Base-by-base conservation (phyloP, 2,888 invertebrate genomes). In the Apamea anceps region DNA sequence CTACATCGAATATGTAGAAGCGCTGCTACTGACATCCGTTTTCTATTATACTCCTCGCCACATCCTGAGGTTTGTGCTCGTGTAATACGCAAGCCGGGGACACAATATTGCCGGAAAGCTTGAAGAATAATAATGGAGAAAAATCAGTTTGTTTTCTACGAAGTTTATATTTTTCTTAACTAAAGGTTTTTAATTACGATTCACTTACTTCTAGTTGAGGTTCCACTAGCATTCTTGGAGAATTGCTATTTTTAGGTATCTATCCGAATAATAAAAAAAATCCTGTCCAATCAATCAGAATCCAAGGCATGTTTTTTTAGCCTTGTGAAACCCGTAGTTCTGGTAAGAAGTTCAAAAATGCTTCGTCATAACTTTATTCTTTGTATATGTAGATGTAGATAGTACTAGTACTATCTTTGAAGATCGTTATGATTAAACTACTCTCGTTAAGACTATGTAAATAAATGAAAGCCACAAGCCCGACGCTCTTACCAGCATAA, bases 1-100 rank as follows among this genome's bases (percentile, higher is more conserved):
- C 92, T 88, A 51, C 88, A 79, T 93, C 79, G 80, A 92, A 92
- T 18, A 92, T 71, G 78, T 91, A 91, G 78, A 93, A 93, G 6
- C 93, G 88, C 77, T 93, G 91, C 74, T 90, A 91, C 82, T 93
- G 94, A 51, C 68, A 73, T 0, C 90, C 91, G 7, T 85, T 80
- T 77, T 90, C 89, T 80, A 94, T 93, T 85, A 92, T 87, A 10
- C 88, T 90, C 42, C 84, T 85, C 0, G 90, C 91, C 2, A 92
- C 91, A 32, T 91, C 90, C 18, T 87, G 86, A 6, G 91, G 86
- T 18, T 89, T 88, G 48, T 18, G 2, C 1, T 88, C 81, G 2
- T 90, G 65, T 5, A 92, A 79, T 21, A 85, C 60, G 18, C 54
- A 77, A 32, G 68, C 67, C 12, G 73, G 32, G 25, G 73, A 65